Conservation (phyloP, 2,888 invertebrate species). For the Lypha dubia region DNA sequence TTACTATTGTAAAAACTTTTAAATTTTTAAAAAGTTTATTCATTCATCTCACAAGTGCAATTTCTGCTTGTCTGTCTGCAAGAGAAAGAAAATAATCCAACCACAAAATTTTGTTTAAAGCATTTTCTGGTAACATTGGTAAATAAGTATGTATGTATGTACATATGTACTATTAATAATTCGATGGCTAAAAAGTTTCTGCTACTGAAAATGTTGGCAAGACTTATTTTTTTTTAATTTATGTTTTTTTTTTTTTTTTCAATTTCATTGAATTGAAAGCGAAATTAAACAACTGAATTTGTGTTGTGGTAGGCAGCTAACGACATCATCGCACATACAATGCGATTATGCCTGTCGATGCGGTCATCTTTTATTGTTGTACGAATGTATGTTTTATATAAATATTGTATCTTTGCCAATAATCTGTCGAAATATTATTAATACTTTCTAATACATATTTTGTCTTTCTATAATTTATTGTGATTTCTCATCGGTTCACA, state of each 20-base stretch:
- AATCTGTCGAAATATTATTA: conserved; percentile 6
- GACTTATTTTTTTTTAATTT: background rate
- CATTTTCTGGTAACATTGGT: conserved; percentile 33
- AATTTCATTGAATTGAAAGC: conserved; percentile 35
- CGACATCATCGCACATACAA: conserved; percentile 3
- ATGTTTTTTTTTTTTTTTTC: background rate
- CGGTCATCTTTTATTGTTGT: conserved; percentile 39
- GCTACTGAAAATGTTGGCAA: conserved; percentile 36
- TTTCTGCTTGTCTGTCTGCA: background rate
- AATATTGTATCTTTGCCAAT: conserved; percentile 53
- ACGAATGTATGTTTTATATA: background rate
- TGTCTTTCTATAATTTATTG: background rate
- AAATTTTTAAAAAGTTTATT: conserved; percentile 23
- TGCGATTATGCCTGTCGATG: conserved; percentile 7
- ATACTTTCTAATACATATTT: conserved; percentile 21
- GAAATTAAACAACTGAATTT: conserved; percentile 24
- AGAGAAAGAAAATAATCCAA: conserved; percentile 36
- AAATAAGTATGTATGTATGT: too few relatives aligned
- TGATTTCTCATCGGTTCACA: background rate
- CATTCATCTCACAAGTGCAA: background rate
- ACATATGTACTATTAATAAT: background rate
- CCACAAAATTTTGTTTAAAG: conserved; percentile 44
- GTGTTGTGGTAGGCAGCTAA: conserved; percentile 41
- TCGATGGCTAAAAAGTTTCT: conserved; percentile 3
- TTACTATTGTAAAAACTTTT: conserved; percentile 36